Percentiles rank a stretch among this genome's conserved stretches.
Evolutionary conservation across 23 tunicate species (phyloP).

Genomic region (Styela clava): DNA sequence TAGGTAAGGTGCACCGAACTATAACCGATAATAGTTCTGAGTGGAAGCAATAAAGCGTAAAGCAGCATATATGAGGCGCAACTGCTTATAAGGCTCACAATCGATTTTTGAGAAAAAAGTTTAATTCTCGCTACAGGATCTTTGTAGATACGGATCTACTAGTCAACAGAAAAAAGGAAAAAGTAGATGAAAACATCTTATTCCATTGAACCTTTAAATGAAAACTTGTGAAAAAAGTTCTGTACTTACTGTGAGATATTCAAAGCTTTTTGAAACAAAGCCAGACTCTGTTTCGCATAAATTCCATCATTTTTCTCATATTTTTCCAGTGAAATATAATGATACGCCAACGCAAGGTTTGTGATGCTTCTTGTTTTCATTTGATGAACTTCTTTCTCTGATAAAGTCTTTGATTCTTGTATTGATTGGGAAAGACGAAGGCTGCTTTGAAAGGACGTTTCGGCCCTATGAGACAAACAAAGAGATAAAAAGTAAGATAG

Average conservation of each 20-base stretch:
- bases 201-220: no score
- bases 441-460: slow-evolving; percentile 8
- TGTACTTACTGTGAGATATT: slow-evolving; percentile 25
- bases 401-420: slow-evolving; percentile 12
- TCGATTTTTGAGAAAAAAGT: no score
- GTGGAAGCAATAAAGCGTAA: no score
- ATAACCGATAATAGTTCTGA: no score
- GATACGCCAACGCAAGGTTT: slow-evolving; percentile 60
- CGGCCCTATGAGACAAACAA: not conserved
- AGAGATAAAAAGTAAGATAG: not conserved
- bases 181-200: no score
- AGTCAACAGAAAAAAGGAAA: no score
- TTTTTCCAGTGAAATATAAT: slow-evolving; percentile 41
- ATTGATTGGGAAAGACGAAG: slow-evolving; percentile 17
- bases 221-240: no score
- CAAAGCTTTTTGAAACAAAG: slow-evolving; percentile 10
- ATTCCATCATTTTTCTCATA: not conserved
- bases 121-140: no score
- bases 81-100: no score
- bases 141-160: no score
- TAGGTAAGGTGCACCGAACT: no score
- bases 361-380: slow-evolving; percentile 67
- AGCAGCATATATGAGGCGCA: no score
- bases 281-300: slow-evolving; percentile 17
- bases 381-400: slow-evolving; percentile 44